Base-by-base conservation (phyloP, 2,888 invertebrate species). In the Brachyptera putata region DNA sequence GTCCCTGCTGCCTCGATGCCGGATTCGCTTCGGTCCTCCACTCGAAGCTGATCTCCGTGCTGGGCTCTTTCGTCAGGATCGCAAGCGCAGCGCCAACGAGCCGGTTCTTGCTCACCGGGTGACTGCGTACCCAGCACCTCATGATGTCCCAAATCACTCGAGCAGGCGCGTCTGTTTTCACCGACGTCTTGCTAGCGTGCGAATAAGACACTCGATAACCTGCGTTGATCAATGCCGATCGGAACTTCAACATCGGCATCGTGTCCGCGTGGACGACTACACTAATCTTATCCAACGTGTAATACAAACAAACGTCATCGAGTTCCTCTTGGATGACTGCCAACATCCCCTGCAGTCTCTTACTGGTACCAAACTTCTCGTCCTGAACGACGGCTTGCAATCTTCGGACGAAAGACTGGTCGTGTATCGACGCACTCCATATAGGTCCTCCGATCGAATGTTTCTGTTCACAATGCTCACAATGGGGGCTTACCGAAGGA, bases 391-490 rank as follows among this genome's bases (percentile, higher is more conserved):
- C 62, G 1, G 69, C 65, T 7, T 93, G 71, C 5, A 96, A 79
- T 43, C 83, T 76, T 1, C 78, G 70, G 0, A 97, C 86, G 75
- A 99, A 99, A 0, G 77, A 73, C 48, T 77, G 76, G 67, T 91
- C 84, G 74, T 98, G 95, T 39, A 99, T 81, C 0, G 89, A 86
- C 0, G 84, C 91, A 0, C 88, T 83, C 95, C 97, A 99, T 66
- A 99, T 86, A 0, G 99, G 99, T 1, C 99, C 99, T 9, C 93
- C 94, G 66, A 93, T 74, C 86, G 89, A 87, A 74, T 89, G 86
- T 57, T 79, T 80, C 68, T 86, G 83, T 1, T 82, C 80, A 71
- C 96, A 96, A 70, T 91, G 84, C 24, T 79, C 79, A 73, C 96
- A 97, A 24, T 77, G 74, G 26, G 77, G 75, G 1, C 77, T 76